Base-by-base conservation (phyloP, 1,140 invertebrate species). In the Sipha flava region DNA sequence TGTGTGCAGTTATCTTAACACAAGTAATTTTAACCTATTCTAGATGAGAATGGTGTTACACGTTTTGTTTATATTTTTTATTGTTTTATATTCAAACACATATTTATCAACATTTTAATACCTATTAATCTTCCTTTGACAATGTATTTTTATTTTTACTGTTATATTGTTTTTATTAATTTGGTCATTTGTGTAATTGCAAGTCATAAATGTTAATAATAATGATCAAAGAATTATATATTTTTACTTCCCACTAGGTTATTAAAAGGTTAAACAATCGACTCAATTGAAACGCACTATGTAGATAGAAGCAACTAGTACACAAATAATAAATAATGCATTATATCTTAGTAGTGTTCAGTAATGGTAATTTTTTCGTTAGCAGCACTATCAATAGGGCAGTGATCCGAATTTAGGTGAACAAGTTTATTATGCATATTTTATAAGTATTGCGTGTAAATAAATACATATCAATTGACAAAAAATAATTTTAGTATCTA, bases 241-340 rank as follows among this genome's bases (percentile, higher is more conserved):
- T 70, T 26, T 14, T 45, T 23, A 37, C 66, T 45, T 70, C 45
- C 7, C 47, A 70, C 29, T 70, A 43, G 43, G 21, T 23, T 43
- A 47, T n/a, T 10, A 70, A 70, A 72, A 59, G 54, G 79, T 59
- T 52, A 80, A 40, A 64, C 40, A 52, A 29, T 31, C 79, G n/a
- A 34, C 18, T 80, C 79, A 37, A 59, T 70, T 70, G 66, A 52
- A 70, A 52, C 37, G 23, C 79, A 64, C 64, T 21, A 54, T 31
- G 45, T 49, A 73, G 21, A 45, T 49, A 31, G 59, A 43, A 73
- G 59, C 64, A 29, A 64, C 79, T 31, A 73, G 31, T 75, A 66
- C 7, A 40, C 5, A 26, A 34, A 80, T 37, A 52, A 21, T 54
- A 70, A 70, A 47, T 52, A 21, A 80, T 54, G 54, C 54, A 73